Evolutionary conservation across 1,140 invertebrate genomes (phyloP).

Genomic region (Battus philenor): DNA sequence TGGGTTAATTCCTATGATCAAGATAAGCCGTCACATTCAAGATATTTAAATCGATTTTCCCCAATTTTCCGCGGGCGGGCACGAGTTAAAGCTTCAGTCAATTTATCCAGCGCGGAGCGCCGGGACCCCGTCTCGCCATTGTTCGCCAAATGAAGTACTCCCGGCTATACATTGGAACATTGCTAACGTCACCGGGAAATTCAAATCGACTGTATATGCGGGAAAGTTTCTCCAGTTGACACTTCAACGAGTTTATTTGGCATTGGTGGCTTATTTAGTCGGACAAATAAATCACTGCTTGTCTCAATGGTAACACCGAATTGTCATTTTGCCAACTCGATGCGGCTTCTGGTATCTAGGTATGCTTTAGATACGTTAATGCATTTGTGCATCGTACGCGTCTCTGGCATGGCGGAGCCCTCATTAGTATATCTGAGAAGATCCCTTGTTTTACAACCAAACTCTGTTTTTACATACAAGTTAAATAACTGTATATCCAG

Average conservation of each 20-base stretch:
- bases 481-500: too few relatives aligned
- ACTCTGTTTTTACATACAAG: too few relatives aligned
- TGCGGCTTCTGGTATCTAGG: constrained; percentile 8
- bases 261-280: constrained; percentile 16
- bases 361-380: constrained; percentile 12
- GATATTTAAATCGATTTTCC: constrained; percentile 75
- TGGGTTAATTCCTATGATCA: constrained; percentile 43
- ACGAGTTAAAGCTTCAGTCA: constrained; percentile 54
- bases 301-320: constrained; percentile 16
- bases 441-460: constrained; percentile 3
- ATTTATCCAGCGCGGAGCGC: constrained; percentile 63
- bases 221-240: constrained; percentile 13
- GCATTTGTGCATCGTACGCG: constrained; percentile 7
- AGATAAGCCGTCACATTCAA: constrained; percentile 69
- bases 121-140: constrained; percentile 48
- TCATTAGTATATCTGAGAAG: constrained; percentile 14
- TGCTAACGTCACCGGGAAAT: constrained; percentile 55
- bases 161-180: constrained; percentile 44
- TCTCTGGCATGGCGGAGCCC: constrained; percentile 12
- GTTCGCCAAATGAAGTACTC: constrained; percentile 70
- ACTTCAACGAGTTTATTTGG: constrained; percentile 14
- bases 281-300: constrained; percentile 13
- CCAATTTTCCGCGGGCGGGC: constrained; percentile 66
- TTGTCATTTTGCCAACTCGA: constrained; percentile 15
- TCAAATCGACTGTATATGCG: constrained; percentile 26